Evolutionary conservation across 2,888 invertebrate genomes (phyloP).

Genomic region (Zeuzera pyrina): DNA sequence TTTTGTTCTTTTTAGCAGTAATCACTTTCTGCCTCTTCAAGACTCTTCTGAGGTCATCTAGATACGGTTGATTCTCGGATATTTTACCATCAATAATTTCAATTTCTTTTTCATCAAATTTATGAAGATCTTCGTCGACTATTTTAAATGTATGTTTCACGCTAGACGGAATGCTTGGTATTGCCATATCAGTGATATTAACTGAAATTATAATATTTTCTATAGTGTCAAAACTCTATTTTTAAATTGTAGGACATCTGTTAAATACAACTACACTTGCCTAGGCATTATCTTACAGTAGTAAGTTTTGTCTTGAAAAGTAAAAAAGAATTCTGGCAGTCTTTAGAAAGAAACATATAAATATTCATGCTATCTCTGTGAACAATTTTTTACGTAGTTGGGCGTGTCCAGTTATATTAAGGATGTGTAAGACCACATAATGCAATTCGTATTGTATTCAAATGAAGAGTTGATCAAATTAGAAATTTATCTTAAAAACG

Average conservation of each 20-base stretch:
- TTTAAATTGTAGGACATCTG: background rate
- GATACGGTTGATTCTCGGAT: conserved; percentile 42
- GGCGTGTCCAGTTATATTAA: too few relatives aligned
- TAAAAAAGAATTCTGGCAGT: too few relatives aligned
- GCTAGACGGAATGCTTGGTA: conserved; percentile 25
- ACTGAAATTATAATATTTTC: background rate
- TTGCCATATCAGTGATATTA: background rate
- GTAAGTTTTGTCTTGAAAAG: too few relatives aligned
- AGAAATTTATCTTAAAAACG: too few relatives aligned
- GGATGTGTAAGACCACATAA: too few relatives aligned
- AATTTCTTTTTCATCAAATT: conserved; percentile 42
- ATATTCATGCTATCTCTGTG: too few relatives aligned
- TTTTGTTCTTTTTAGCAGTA: conserved; percentile 26
- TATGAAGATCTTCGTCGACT: conserved; percentile 30
- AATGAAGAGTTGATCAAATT: too few relatives aligned
- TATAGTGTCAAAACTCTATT: background rate
- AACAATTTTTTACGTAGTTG: too few relatives aligned
- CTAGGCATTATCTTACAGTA: too few relatives aligned
- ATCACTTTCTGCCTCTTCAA: conserved; percentile 32
- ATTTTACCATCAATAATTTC: conserved; percentile 54
- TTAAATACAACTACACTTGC: too few relatives aligned
- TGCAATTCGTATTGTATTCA: too few relatives aligned
- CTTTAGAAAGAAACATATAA: too few relatives aligned
- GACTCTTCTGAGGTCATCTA: conserved; percentile 45
- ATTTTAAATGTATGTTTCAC: conserved; percentile 37